Conservation (phyloP, 2,113 vertebrate species). For the Datnioides undecimradiatus region DNA sequence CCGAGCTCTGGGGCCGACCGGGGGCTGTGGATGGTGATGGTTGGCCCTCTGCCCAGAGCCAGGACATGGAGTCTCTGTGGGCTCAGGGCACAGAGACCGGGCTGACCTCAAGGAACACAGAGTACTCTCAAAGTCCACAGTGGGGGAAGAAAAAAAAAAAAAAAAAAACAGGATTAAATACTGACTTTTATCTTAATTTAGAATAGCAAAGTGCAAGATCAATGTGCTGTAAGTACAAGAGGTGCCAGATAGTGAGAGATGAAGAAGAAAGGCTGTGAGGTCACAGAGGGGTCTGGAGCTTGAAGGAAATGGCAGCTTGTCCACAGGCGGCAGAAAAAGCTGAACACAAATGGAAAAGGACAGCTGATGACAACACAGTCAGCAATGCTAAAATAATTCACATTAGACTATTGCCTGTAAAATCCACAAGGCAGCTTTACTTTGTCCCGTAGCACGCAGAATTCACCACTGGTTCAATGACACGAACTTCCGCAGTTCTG, state of each 20-base stretch:
- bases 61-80: slow-evolving; percentile 40
- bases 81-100: slow-evolving; percentile 15
- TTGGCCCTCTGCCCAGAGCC: slow-evolving; percentile 54
- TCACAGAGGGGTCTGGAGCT: slow-evolving; percentile 13
- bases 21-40: slow-evolving; percentile 46
- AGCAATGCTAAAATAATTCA: slow-evolving; percentile 52
- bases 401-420: slow-evolving; percentile 45
- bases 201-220: slow-evolving; percentile 30
- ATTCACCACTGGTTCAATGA: slow-evolving; percentile 4
- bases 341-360: slow-evolving; percentile 41
- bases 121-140: slow-evolving; percentile 20
- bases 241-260: background rate
- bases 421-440: slow-evolving; percentile 23
- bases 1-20: slow-evolving; percentile 13
- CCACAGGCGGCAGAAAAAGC: slow-evolving; percentile 2
- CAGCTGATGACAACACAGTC: slow-evolving; percentile 47
- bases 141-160: no score
- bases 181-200: slow-evolving; percentile 33
- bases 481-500: background rate
- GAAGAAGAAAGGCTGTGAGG: slow-evolving; percentile 26
- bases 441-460: slow-evolving; percentile 5
- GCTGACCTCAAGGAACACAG: slow-evolving; percentile 41
- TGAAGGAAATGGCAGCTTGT: slow-evolving; percentile 38
- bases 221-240: background rate
- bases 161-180: slow-evolving; percentile 47